phyloP scores from a whole-genome alignment of 23 tunicate species.

The Ciona savignyi region DNA sequence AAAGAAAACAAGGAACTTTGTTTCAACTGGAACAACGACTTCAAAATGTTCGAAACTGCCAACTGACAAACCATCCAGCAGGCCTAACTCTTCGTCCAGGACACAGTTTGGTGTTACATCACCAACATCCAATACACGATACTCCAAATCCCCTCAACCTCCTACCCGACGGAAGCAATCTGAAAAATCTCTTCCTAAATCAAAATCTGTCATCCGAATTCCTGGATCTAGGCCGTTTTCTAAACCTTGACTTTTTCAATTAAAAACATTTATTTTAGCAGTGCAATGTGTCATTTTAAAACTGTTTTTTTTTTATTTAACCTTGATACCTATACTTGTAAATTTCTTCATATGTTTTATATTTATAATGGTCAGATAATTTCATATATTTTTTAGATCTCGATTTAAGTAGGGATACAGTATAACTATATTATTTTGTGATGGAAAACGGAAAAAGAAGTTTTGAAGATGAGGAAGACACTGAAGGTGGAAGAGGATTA shows the following conservation, averaged over 20 bases:
- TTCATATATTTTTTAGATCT: too few species aligned
- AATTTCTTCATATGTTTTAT: too few species aligned
- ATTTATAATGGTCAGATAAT: too few species aligned
- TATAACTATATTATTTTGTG: too few species aligned
- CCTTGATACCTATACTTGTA: too few species aligned
- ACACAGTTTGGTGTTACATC: not conserved
- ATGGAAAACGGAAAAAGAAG: constrained; percentile 9
- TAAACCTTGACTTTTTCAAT: constrained; percentile 1
- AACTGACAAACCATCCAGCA: not conserved
- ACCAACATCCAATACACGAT: not conserved
- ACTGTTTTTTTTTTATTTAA: not conserved
- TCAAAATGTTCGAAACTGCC: not conserved
- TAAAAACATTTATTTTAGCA: too few species aligned
- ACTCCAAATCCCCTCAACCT: not conserved
- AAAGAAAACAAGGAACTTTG: not conserved
- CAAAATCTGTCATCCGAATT: constrained; percentile 14
- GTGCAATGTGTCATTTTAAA: not conserved
- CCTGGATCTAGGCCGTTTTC: constrained; percentile 23
- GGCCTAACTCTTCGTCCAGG: not conserved
- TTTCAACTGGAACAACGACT: constrained; percentile 8
- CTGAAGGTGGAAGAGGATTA: constrained; percentile 15
- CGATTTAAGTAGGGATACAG: too few species aligned
- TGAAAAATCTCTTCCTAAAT: not conserved
- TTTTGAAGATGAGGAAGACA: constrained; percentile 14
- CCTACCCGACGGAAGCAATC: not conserved